A percentile compares a stretch with the other conserved stretches of the same genome.
These are phyloP conservation scores for Gonatopus flavifemur DNA, from an alignment of 1,140 invertebrate genomes.

Conservation along the genomic window DNA sequence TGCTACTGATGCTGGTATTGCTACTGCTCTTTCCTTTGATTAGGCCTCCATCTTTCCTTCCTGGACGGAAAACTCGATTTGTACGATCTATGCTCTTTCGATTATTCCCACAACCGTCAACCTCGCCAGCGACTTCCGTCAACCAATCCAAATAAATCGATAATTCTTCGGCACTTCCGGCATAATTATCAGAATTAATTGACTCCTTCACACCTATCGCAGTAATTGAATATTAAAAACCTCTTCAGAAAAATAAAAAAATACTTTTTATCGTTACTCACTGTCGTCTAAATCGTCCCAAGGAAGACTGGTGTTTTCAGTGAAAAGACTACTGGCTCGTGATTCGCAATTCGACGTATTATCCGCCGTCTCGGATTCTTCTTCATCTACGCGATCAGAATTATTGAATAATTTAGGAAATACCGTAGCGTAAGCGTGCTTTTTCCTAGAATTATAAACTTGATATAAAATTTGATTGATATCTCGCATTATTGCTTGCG, in stretches of 20 bases:
- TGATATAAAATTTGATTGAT: conserved; percentile 78
- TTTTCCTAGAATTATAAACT: conserved; percentile 65
- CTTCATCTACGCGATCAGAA: conserved; percentile 24
- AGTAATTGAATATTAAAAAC: neutral
- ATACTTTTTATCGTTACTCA: conserved; percentile 20
- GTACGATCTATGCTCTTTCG: conserved; percentile 7
- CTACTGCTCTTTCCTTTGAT: neutral
- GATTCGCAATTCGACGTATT: conserved; percentile 39
- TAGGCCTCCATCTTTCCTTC: conserved; percentile 2
- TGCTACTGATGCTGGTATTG: neutral
- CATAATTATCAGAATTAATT: conserved; percentile 7
- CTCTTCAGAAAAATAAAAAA: conserved; percentile 1
- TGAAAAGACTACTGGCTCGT: conserved; percentile 37
- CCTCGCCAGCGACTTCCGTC: conserved; percentile 4
- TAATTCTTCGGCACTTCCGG: conserved; percentile 12
- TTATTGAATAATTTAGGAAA: conserved; percentile 48
- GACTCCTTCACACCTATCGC: conserved; percentile 5
- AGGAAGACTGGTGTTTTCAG: conserved; percentile 39
- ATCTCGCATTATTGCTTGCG: conserved; percentile 81
- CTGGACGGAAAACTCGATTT: conserved; percentile 3
- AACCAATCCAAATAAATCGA: conserved; percentile 24
- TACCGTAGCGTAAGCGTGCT: conserved; percentile 64
- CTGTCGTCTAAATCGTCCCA: conserved; percentile 45
- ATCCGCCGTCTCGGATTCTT: conserved; percentile 26
- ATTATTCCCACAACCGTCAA: conserved; percentile 11